Conservation (phyloP, 2,888 invertebrate genomes). For the Pardosa pseudoannulata region DNA sequence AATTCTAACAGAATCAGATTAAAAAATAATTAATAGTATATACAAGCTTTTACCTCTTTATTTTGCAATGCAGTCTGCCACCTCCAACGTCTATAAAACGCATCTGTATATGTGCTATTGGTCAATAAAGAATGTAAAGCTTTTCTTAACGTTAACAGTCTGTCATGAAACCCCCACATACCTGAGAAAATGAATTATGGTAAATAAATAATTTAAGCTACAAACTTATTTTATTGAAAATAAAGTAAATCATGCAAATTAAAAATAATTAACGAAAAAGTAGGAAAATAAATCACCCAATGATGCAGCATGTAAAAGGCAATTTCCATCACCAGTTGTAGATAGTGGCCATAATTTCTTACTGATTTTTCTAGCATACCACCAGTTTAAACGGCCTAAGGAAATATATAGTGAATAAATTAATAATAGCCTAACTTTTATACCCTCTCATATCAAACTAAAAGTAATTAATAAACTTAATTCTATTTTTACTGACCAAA, state of each 20-base stretch:
- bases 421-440: too few relatives aligned
- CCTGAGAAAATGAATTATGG: slow-evolving; percentile 81
- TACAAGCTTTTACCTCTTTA: slow-evolving; percentile 79
- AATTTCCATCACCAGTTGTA: slow-evolving; percentile 92
- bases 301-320: slow-evolving; percentile 90
- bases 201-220: too few relatives aligned
- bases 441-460: too few relatives aligned
- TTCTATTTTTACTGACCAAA: too few relatives aligned
- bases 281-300: slow-evolving; percentile 78
- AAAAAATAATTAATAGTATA: too few relatives aligned
- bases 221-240: too few relatives aligned
- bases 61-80: slow-evolving; percentile 84
- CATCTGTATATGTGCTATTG: slow-evolving; percentile 81
- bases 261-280: too few relatives aligned
- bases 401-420: slow-evolving; percentile 15
- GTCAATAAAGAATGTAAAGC: slow-evolving; percentile 86
- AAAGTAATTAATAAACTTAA: too few relatives aligned
- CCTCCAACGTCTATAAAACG: slow-evolving; percentile 82
- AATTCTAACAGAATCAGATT: too few relatives aligned
- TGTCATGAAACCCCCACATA: slow-evolving; percentile 92
- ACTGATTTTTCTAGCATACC: slow-evolving; percentile 83
- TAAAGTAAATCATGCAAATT: neutral
- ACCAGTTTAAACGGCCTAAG: slow-evolving; percentile 78
- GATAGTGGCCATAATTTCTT: slow-evolving; percentile 83
- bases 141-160: slow-evolving; percentile 86